Evolutionary conservation across 2,113 vertebrate species (phyloP).

Genomic region (Aptenodytes patagonicus): DNA sequence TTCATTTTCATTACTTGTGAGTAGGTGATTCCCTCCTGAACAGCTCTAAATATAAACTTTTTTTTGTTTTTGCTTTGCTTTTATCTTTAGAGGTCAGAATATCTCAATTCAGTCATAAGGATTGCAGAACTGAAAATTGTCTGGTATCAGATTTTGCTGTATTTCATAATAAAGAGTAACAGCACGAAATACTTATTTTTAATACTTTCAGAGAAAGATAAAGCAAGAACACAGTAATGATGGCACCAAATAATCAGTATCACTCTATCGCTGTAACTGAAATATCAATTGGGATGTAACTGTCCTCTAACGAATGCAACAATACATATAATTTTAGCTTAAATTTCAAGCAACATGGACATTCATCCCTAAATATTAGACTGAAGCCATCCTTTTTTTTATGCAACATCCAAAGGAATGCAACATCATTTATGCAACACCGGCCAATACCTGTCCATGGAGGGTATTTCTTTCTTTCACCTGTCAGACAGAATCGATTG

Average conservation of each 20-base stretch:
- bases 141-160: neutral
- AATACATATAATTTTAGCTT: neutral
- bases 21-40: neutral
- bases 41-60: neutral
- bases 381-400: neutral
- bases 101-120: neutral
- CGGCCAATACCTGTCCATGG: neutral
- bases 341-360: neutral
- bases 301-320: neutral
- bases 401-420: neutral
- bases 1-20: neutral
- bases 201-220: neutral
- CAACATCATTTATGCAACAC: neutral
- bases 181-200: neutral
- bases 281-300: neutral
- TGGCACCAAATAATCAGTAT: neutral
- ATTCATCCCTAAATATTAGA: neutral
- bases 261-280: neutral
- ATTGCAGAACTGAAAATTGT: neutral
- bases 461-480: neutral
- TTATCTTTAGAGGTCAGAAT: neutral
- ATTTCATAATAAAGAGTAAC: neutral
- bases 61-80: neutral
- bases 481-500: neutral
- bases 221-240: neutral